Percentiles rank a stretch among this genome's conserved stretches.
Evolutionary conservation across 2,113 vertebrate species (phyloP).

Genomic region (Salvelinus alpinus): DNA sequence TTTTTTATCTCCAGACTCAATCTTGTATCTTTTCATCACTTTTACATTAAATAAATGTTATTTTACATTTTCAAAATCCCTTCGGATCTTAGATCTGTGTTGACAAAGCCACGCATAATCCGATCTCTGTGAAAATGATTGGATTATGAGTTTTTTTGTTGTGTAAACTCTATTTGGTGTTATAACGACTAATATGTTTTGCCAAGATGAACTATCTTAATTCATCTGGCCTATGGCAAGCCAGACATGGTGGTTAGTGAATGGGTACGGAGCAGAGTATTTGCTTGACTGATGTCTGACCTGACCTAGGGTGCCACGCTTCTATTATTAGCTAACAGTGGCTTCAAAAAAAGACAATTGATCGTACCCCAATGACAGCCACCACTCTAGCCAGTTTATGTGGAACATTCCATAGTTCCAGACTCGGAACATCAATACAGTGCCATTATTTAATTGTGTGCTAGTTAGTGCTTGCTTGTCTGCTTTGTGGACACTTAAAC

Average conservation of each 20-base stretch:
- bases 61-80: no score
- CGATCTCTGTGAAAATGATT: not conserved
- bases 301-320: not conserved
- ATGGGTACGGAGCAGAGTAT: not conserved
- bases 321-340: not conserved
- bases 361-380: not conserved
- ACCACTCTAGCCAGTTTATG: slow-evolving; percentile 9
- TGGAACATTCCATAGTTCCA: slow-evolving; percentile 46
- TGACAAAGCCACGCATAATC: not conserved
- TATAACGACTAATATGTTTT: not conserved
- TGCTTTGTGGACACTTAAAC: not conserved
- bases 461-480: slow-evolving; percentile 4
- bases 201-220: not conserved
- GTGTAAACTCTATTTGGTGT: no score
- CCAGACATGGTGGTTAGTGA: not conserved
- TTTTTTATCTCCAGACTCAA: no score
- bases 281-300: not conserved
- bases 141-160: not conserved
- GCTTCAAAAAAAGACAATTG: slow-evolving; percentile 18
- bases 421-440: slow-evolving; percentile 29
- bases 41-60: no score
- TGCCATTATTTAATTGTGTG: slow-evolving; percentile 21
- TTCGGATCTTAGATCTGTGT: no score
- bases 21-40: no score
- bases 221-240: not conserved